Conservation (phyloP, 2,113 vertebrate genomes). For the Dendropsophus ebraccatus region DNA sequence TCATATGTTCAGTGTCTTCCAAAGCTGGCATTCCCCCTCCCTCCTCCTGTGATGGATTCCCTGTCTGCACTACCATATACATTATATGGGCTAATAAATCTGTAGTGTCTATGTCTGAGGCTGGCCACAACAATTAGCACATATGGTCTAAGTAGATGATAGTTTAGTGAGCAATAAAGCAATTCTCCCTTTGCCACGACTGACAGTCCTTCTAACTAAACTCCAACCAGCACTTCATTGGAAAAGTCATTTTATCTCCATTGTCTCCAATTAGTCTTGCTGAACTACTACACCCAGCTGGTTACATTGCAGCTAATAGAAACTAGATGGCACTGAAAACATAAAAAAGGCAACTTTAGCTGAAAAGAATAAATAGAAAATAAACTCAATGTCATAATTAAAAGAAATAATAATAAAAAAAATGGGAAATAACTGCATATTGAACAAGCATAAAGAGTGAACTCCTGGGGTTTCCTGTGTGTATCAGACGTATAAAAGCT, state of each 20-base stretch:
- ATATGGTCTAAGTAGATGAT: constrained; percentile 92
- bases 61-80: constrained; percentile 73
- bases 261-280: constrained; percentile 87
- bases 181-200: constrained; percentile 88
- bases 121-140: constrained; percentile 94
- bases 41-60: constrained; percentile 4
- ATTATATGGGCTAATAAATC: constrained; percentile 89
- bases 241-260: constrained; percentile 86
- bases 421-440: not conserved
- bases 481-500: not conserved
- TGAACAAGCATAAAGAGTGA: not conserved
- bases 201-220: constrained; percentile 91
- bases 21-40: not conserved
- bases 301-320: constrained; percentile 76
- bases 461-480: not conserved
- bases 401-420: not conserved
- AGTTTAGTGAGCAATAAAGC: constrained; percentile 98
- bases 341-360: not conserved
- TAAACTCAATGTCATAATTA: not conserved
- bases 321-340: too few relatives aligned
- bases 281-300: constrained; percentile 81
- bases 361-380: not conserved
- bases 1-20: not conserved
- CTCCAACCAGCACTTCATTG: constrained; percentile 91
- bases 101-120: constrained; percentile 87